Conservation (phyloP, 23 tunicate genomes). For the Halocynthia aurantium region DNA sequence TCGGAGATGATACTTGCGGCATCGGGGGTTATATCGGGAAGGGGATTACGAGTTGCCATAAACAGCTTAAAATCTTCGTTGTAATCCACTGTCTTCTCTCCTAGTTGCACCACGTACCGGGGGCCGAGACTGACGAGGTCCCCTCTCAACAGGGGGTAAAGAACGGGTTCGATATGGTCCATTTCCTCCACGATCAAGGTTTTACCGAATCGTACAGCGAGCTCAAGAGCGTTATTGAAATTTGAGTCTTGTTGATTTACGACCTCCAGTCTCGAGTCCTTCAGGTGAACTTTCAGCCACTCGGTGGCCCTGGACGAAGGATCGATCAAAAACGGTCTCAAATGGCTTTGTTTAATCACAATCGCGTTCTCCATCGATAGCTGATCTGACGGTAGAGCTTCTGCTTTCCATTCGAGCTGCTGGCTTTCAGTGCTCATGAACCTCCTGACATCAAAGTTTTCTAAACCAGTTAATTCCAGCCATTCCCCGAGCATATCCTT, state of each 20-base stretch:
- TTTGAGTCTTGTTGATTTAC: slow-evolving; percentile 87
- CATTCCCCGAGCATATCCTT: slow-evolving; percentile 46
- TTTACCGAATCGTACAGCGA: slow-evolving; percentile 87
- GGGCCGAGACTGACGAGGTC: slow-evolving; percentile 92
- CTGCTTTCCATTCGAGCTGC: slow-evolving; percentile 82
- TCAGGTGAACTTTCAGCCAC: slow-evolving; percentile 78
- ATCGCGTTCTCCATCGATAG: slow-evolving; percentile 91
- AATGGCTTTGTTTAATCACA: slow-evolving; percentile 43
- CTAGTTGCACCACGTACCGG: slow-evolving; percentile 78
- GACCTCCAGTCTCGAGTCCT: slow-evolving; percentile 78
- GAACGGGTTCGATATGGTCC: slow-evolving; percentile 71
- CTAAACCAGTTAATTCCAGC: slow-evolving; percentile 63
- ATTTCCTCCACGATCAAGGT: slow-evolving; percentile 78
- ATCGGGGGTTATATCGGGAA: slow-evolving; percentile 75
- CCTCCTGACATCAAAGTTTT: slow-evolving; percentile 66
- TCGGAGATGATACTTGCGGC: slow-evolving; percentile 71
- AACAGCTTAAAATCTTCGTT: slow-evolving; percentile 85
- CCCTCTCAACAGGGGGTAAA: slow-evolving; percentile 70
- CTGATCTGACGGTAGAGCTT: slow-evolving; percentile 89
- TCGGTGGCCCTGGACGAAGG: slow-evolving; percentile 91
- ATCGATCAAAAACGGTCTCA: slow-evolving; percentile 75
- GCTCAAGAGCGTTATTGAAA: slow-evolving; percentile 69
- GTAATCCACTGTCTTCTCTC: slow-evolving; percentile 86
- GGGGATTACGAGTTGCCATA: slow-evolving; percentile 72
- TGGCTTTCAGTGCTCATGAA: slow-evolving; percentile 87